These are phyloP conservation scores for Dinoponera quadriceps DNA, from an alignment of 1,140 invertebrate species.

Conservation along the genomic window DNA sequence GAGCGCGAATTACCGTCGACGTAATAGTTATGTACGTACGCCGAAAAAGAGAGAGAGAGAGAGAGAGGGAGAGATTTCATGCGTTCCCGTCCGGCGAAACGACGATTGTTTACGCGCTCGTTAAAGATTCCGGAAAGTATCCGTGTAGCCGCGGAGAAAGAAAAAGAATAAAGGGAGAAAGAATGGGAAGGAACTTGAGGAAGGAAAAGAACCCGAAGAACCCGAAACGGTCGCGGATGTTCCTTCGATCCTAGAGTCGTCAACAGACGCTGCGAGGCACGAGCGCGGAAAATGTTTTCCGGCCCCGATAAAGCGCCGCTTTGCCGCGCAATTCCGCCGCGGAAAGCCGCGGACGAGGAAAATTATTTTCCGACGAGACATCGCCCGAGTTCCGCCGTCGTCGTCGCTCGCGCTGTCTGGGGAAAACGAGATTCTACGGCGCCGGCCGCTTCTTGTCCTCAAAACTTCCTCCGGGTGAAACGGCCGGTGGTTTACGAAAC, in stretches of 20 bases:
- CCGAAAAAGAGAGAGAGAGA: background rate
- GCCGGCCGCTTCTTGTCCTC: constrained; percentile 23
- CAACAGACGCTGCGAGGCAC: background rate
- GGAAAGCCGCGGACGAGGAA: constrained; percentile 21
- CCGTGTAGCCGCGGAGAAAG: background rate
- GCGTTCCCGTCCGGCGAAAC: background rate
- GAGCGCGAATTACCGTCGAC: no score
- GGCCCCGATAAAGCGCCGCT: constrained; percentile 1
- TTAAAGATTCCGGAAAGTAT: constrained; percentile 7
- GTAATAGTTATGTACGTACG: background rate
- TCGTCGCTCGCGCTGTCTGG: constrained; percentile 1
- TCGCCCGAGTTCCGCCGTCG: background rate
- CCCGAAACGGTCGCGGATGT: background rate
- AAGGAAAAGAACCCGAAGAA: no score
- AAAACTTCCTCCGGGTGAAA: constrained; percentile 33
- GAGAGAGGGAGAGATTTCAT: background rate
- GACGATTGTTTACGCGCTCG: background rate
- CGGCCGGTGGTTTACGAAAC: constrained; percentile 72
- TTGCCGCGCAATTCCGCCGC: constrained; percentile 15
- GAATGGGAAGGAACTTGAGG: background rate
- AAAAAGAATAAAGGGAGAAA: background rate
- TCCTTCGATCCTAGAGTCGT: background rate
- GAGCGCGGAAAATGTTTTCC: background rate
- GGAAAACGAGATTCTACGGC: constrained; percentile 22
- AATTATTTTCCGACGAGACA: constrained; percentile 50